Evolutionary conservation across 2,113 vertebrate genomes (phyloP).

Genomic region (Gallinago jamesoni): DNA sequence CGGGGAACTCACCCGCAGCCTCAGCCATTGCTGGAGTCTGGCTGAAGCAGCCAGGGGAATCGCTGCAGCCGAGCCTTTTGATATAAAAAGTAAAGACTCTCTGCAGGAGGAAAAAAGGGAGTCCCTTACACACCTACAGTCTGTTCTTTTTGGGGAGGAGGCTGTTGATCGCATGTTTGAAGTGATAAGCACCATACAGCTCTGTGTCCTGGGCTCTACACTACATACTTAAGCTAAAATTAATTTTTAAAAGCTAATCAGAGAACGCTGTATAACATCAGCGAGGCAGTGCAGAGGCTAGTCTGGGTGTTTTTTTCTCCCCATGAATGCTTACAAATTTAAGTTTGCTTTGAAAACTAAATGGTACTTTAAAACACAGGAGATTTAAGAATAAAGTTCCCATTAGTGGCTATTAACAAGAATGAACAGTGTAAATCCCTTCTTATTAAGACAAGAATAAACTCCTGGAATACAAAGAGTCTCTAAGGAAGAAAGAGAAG

Average conservation of each 20-base stretch:
- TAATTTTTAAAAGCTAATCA: not conserved
- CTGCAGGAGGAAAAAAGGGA: not conserved
- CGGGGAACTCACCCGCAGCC: not conserved
- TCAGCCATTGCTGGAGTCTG: not conserved
- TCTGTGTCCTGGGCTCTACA: not conserved
- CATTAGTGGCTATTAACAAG: constrained; percentile 6
- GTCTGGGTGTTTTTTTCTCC: not conserved
- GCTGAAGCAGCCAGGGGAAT: not conserved
- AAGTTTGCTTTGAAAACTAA: constrained; percentile 6
- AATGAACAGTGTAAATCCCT: not conserved
- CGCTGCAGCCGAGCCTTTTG: not conserved
- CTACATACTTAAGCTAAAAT: not conserved
- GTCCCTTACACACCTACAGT: not conserved
- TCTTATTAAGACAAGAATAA: not conserved
- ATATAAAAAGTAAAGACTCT: not conserved
- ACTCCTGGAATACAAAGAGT: not conserved
- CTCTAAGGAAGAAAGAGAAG: not conserved
- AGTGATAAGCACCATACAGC: not conserved
- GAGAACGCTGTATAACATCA: not conserved
- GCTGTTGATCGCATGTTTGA: not conserved
- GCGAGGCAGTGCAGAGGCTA: not conserved
- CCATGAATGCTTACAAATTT: not conserved
- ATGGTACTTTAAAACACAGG: not conserved
- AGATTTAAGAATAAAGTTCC: constrained; percentile 3
- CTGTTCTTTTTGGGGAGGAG: not conserved